Base-by-base conservation (phyloP, 2,113 vertebrate species). In the Myotis lucifugus region DNA sequence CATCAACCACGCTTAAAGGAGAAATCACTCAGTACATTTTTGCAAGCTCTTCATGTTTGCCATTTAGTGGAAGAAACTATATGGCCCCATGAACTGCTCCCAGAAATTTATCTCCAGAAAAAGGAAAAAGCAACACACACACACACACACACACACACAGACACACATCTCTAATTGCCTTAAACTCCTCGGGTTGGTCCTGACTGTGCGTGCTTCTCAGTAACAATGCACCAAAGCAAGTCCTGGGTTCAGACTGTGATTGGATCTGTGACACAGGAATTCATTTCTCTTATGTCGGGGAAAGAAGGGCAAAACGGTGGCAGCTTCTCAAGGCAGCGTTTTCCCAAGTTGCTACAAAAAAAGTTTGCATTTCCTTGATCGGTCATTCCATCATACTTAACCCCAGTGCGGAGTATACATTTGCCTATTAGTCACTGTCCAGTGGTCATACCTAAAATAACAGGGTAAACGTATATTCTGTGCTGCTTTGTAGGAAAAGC, bases 401-500 rank as follows among this genome's bases (percentile, higher is more conserved):
- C 85, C 95, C 95, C 85, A 15, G 84, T 25, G 87, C 77, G 92
- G 40, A 81, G 64, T 34, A 59, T 54, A 78, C 95, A 94, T 95
- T 72, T 34, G 40, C 48, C 21, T 61, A 8, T 59, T 8, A 46
- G 95, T 94, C 46, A 91, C 6, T 69, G 18, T 67, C 46, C n/a
- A n/a, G 32, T 29, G 64, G 50, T 34, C 81, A 78, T 37, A 14
- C 83, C 94, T 93, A 56, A 86, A 97, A 96, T 91, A 98, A 95
- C 72, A 92, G 85, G 92, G 70, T 96, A 96, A 97, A 93, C 48
- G 95, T 66, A 95, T 85, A 92, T 37, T 86, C 88, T 85, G 72
- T 61, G 81, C 91, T 88, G 94, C 78, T 96, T 96, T 95, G 85
- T 96, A 84, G 76, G 87, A 54, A 93, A 86, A 95, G 81, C 92